These are phyloP conservation scores for Smutsia gigantea DNA, from an alignment of 2,797 vertebrate species.

Conservation along the genomic window DNA sequence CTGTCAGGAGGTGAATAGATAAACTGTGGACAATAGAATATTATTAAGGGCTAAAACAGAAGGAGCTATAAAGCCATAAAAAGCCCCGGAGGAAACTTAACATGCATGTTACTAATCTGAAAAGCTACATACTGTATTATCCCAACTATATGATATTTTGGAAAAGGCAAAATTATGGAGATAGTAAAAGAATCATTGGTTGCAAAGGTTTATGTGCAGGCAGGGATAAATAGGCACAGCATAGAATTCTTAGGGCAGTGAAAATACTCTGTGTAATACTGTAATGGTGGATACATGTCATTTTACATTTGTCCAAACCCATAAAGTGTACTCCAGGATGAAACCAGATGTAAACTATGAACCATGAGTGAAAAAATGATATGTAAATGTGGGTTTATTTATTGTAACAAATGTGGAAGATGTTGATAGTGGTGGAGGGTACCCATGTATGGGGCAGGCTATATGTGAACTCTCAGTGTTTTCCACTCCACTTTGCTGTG, in stretches of 20 bases:
- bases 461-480: background rate
- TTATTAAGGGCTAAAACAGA: background rate
- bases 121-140: background rate
- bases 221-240: accelerated
- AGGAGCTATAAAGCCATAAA: background rate
- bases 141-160: background rate
- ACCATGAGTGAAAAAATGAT: background rate
- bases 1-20: background rate
- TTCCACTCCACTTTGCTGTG: background rate
- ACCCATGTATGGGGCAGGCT: background rate
- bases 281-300: no score
- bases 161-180: background rate
- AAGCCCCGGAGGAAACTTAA: background rate
- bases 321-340: background rate
- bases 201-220: background rate
- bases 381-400: background rate
- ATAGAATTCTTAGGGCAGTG: background rate
- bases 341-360: background rate
- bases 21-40: background rate
- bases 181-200: background rate
- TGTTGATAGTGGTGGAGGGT: background rate
- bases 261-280: background rate
- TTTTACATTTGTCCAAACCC: background rate
- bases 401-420: background rate
- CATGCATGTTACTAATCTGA: background rate